Base-by-base conservation (phyloP, 64 coral and sea anemone genomes). In the Montipora sp. region DNA sequence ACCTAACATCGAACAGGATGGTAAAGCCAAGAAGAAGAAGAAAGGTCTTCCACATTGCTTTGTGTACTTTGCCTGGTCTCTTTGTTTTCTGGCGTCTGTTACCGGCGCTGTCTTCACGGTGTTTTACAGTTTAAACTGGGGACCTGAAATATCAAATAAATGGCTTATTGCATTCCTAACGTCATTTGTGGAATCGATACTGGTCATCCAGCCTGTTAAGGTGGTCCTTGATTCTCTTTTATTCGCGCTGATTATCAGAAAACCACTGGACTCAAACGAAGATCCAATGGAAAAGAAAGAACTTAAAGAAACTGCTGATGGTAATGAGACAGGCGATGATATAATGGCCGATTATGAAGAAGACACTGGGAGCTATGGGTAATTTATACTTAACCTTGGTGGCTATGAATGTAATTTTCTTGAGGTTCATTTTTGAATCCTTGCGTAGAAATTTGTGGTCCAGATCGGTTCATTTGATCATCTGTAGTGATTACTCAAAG, bases 121-220 rank as follows among this genome's bases (percentile, higher is more conserved):
- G 10, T 95, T 98, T 16, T 98, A 98, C 78, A 95, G 93, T 20
- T 80, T 95, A 9, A 51, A 77, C 11, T 98, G 96, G 96, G 96
- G 96, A 11, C 81, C 94, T 5, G 96, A 98, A 44, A 89, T 89
- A 4, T 88, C 96, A n/a, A 98, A 95, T 19, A 84, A 98, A 23
- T 98, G 96, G 96, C 61, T 98, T 12, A 75, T 98, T 15, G 80
- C 94, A 16, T 95, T 98, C 36, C 83, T 96, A 27, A 90, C 87
- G 8, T 95, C 96, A 5, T 98, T 98, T 77, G 90, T 96, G 75
- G 91, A 96, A 49, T 94, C 94, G 2, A 92, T 95, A 47, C 87
- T 98, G 15, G 51, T 98, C 43, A 90, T 98, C n/a, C 96, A 98
- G 77, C 96, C 96, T 57, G 27, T 98, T n/a, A 96, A 98, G 75